phyloP scores from a whole-genome alignment of 2,113 vertebrate species.

The Ibidorhyncha struthersii region DNA sequence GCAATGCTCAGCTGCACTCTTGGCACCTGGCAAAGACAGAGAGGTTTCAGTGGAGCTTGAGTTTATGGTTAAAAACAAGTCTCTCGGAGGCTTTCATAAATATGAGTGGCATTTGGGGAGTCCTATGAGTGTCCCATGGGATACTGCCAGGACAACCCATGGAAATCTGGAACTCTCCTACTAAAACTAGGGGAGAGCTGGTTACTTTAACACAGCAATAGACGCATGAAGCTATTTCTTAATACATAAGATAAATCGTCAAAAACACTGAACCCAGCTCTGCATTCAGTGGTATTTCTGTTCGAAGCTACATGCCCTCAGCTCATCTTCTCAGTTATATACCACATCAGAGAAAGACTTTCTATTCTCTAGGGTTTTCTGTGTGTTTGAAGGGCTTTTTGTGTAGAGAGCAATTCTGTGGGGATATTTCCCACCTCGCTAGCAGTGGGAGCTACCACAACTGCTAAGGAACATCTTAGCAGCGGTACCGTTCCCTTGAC shows the following conservation, averaged over 20 bases:
- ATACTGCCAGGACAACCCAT: background rate
- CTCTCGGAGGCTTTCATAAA: background rate
- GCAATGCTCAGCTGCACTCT: background rate
- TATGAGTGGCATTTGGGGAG: background rate
- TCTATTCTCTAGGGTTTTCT: background rate
- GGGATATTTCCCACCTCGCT: background rate
- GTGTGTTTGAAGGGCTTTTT: background rate
- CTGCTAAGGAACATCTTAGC: background rate
- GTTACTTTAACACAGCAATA: background rate
- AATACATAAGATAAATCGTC: background rate
- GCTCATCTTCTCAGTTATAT: background rate
- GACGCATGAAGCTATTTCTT: background rate
- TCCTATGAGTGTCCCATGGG: background rate
- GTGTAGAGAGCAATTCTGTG: background rate
- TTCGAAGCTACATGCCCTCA: background rate
- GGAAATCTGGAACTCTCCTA: background rate
- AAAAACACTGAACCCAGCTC: background rate
- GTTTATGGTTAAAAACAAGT: background rate
- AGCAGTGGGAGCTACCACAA: background rate
- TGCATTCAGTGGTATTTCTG: background rate
- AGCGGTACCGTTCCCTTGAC: background rate
- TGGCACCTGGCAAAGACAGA: background rate
- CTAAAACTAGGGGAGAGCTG: background rate
- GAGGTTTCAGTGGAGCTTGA: background rate
- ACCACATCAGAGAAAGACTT: background rate